Evolutionary conservation across 1,140 invertebrate genomes (phyloP).

Genomic region (Ylistrum balloti): DNA sequence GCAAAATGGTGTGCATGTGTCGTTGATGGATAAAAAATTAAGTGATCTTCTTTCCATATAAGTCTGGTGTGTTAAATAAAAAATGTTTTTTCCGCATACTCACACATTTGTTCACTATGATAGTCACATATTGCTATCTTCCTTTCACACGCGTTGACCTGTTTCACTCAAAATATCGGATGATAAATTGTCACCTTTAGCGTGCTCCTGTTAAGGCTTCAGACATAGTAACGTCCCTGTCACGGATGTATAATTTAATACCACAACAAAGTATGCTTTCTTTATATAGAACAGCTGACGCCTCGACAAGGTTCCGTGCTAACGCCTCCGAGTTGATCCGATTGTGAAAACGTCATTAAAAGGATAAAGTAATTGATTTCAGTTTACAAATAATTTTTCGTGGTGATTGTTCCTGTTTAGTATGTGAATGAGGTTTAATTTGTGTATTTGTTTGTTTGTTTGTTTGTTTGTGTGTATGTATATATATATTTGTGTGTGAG

Average conservation of each 20-base stretch:
- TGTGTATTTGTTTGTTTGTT: not conserved
- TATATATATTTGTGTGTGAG: not conserved
- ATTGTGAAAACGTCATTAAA: slow-evolving; percentile 22
- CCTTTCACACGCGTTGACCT: not conserved
- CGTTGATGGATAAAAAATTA: too few species aligned
- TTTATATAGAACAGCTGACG: not conserved
- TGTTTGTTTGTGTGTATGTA: not conserved
- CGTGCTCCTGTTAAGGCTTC: not conserved
- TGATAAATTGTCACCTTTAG: not conserved
- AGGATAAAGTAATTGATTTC: not conserved
- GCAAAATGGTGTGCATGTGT: too few species aligned
- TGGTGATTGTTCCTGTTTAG: not conserved
- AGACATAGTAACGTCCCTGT: not conserved
- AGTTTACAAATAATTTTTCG: not conserved
- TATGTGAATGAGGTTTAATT: not conserved
- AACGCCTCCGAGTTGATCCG: not conserved
- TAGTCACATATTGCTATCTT: not conserved
- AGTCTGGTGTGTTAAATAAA: not conserved
- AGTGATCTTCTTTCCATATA: not conserved
- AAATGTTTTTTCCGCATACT: not conserved
- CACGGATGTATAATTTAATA: not conserved
- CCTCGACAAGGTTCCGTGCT: not conserved
- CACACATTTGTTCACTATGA: not conserved
- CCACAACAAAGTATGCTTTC: not conserved
- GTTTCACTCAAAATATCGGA: not conserved